These are phyloP conservation scores for Brachyhypopomus gauderio DNA, from an alignment of 2,113 vertebrate species.

Conservation along the genomic window DNA sequence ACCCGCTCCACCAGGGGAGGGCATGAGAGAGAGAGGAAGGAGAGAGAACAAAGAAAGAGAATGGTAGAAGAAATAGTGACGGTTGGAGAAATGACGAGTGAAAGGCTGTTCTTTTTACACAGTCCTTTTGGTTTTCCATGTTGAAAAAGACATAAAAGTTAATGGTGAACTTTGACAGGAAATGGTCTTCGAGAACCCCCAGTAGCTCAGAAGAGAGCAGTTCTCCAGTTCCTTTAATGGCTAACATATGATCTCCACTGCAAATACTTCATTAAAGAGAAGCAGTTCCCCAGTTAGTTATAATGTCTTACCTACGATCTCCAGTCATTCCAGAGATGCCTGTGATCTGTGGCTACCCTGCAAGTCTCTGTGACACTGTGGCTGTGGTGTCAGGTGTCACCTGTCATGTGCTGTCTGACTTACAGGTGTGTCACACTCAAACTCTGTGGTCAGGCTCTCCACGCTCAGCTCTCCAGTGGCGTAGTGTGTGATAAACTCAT, in stretches of 20 bases:
- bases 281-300: too few species aligned
- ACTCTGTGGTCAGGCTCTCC: neutral
- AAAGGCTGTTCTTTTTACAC: neutral
- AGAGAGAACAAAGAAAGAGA: neutral
- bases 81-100: neutral
- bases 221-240: neutral
- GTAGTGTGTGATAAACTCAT: slow-evolving; percentile 45
- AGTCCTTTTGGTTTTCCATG: neutral
- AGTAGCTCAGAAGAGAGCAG: neutral
- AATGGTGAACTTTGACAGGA: slow-evolving; percentile 1
- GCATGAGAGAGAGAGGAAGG: neutral
- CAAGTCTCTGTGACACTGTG: neutral
- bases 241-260: slow-evolving; percentile 21
- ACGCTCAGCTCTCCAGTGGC: neutral
- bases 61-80: neutral
- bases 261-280: neutral
- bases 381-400: neutral
- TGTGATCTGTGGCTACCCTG: neutral
- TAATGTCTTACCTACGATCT: too few species aligned
- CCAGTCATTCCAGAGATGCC: too few species aligned
- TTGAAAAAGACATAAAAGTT: slow-evolving; percentile 21
- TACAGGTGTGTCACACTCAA: neutral
- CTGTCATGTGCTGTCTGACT: neutral
- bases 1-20: neutral
- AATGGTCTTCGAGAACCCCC: slow-evolving; percentile 7